These are phyloP conservation scores for Hylaeus anthracinus DNA, from an alignment of 1,140 invertebrate species.

Conservation along the genomic window DNA sequence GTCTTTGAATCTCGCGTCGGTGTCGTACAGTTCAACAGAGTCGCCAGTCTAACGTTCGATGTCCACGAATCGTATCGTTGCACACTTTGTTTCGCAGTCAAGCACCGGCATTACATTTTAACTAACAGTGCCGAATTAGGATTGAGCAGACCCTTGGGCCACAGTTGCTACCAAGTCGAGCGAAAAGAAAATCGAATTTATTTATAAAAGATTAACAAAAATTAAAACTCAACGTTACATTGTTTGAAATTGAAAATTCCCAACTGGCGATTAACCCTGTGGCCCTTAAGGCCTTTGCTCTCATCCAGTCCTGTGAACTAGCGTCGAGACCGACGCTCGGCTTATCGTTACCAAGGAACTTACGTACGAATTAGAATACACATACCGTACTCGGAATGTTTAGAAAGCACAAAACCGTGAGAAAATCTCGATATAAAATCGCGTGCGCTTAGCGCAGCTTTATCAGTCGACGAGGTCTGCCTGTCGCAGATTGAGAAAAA, in stretches of 20 bases:
- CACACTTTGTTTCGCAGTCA: background rate
- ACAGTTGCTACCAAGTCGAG: too few species aligned
- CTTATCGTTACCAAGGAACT: background rate
- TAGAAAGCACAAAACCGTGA: background rate
- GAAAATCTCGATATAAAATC: background rate
- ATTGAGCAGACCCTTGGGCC: too few species aligned
- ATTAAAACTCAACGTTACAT: too few species aligned
- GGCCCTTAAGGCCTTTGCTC: too few species aligned
- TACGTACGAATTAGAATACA: background rate
- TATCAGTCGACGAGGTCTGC: too few species aligned
- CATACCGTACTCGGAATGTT: conserved; percentile 9
- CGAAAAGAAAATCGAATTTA: too few species aligned
- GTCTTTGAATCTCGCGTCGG: conserved; percentile 17
- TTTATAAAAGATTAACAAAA: too few species aligned
- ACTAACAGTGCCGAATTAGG: background rate
- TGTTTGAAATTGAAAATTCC: too few species aligned
- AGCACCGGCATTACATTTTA: background rate
- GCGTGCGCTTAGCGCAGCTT: background rate
- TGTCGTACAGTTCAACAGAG: background rate
- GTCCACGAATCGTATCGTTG: background rate
- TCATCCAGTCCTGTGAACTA: too few species aligned
- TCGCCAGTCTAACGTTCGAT: background rate
- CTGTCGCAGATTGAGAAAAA: too few species aligned
- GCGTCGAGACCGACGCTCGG: background rate
- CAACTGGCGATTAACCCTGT: too few species aligned